A percentile compares a stretch with the other conserved stretches of the same genome.
Conservation (phyloP, 2,888 invertebrate genomes). For the Protodeltote pygarga region DNA sequence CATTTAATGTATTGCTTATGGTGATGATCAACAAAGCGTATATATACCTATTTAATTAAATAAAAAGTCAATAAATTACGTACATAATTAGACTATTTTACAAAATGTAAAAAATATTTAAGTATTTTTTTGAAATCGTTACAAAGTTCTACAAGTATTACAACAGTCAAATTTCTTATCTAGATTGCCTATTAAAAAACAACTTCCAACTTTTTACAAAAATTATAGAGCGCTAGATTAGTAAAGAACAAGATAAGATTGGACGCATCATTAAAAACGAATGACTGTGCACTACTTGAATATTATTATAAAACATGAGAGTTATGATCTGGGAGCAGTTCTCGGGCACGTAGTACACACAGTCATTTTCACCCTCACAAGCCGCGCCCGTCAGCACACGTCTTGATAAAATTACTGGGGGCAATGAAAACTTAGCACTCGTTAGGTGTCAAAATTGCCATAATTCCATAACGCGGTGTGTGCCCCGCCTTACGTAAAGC, state of each 20-base stretch:
- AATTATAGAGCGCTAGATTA: conserved; percentile 75
- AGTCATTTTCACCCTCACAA: conserved; percentile 55
- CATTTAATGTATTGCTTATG: too few species aligned
- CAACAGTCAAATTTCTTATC: conserved; percentile 9
- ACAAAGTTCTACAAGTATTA: conserved; percentile 4
- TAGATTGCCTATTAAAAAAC: conserved; percentile 39
- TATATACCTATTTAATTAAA: too few species aligned
- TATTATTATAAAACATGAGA: conserved; percentile 81
- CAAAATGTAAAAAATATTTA: too few species aligned
- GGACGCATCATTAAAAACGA: conserved; percentile 75
- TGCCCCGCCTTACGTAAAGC: conserved; percentile 78
- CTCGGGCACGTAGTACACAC: conserved; percentile 66
- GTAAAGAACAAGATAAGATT: conserved; percentile 63
- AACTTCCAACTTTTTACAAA: conserved; percentile 60
- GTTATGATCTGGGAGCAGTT: conserved; percentile 70
- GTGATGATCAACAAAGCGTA: too few species aligned
- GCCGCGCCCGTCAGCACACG: conserved; percentile 68
- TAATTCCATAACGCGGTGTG: conserved; percentile 76
- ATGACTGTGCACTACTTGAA: conserved; percentile 75
- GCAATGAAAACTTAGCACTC: conserved; percentile 81
- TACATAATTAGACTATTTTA: too few species aligned
- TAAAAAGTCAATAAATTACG: too few species aligned
- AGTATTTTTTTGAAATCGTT: too few species aligned
- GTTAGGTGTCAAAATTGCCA: conserved; percentile 86
- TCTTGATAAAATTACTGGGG: conserved; percentile 78